These are phyloP conservation scores for Cepaea nemoralis DNA, from an alignment of 1,140 invertebrate species.

Conservation along the genomic window DNA sequence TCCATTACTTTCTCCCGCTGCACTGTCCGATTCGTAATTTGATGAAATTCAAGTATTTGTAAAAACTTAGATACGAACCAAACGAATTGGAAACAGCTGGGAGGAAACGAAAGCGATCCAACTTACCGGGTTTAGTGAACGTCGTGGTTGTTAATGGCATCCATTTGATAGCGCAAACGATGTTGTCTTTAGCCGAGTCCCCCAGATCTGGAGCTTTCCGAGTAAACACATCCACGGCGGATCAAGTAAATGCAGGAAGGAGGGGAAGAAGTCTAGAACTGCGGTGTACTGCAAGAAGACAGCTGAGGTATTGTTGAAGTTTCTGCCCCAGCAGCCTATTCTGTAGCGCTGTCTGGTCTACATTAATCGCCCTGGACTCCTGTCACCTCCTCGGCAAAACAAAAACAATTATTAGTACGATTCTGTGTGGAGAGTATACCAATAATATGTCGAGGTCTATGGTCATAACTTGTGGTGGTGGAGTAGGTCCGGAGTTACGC, in stretches of 20 bases:
- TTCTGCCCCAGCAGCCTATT: too few relatives aligned
- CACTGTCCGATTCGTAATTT: constrained; percentile 9
- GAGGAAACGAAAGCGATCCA: not conserved
- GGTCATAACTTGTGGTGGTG: too few relatives aligned
- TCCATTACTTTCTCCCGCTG: constrained; percentile 15
- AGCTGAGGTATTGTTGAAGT: too few relatives aligned
- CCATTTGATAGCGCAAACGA: constrained; percentile 17
- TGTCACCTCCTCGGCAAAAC: too few relatives aligned
- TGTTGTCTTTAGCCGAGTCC: constrained; percentile 3
- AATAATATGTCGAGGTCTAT: too few relatives aligned
- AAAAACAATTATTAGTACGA: too few relatives aligned
- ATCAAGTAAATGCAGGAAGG: not conserved
- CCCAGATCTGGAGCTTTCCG: not conserved
- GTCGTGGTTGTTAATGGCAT: not conserved
- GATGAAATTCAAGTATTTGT: constrained; percentile 10
- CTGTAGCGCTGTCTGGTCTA: too few relatives aligned
- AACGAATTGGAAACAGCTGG: constrained; percentile 5
- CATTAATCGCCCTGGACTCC: too few relatives aligned
- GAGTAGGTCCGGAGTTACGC: too few relatives aligned
- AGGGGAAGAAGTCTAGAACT: not conserved
- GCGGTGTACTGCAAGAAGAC: too few relatives aligned
- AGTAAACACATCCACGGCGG: not conserved
- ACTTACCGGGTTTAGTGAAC: not conserved
- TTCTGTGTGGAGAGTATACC: too few relatives aligned
- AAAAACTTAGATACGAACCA: not conserved